Conservation (phyloP, 2,113 vertebrate species). For the Crocuta crocuta region DNA sequence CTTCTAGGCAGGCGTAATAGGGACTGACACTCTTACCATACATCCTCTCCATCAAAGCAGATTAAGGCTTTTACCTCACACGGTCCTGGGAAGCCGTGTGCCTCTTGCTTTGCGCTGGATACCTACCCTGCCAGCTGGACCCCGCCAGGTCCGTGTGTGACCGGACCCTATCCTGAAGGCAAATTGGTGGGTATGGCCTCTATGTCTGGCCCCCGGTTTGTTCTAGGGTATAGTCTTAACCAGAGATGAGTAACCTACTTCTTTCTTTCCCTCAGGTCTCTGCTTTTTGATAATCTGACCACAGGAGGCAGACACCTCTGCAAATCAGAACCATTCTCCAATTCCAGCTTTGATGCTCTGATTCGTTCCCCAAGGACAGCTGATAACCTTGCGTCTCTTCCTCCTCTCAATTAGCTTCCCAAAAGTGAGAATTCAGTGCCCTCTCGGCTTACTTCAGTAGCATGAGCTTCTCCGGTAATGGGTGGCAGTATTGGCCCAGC, state of each 20-base stretch:
- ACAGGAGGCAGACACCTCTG: slow-evolving; percentile 7
- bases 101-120: background rate
- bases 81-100: background rate
- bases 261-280: background rate
- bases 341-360: slow-evolving; percentile 24
- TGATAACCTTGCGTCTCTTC: background rate
- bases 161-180: background rate
- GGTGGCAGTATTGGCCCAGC: background rate
- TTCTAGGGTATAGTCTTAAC: background rate
- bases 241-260: background rate
- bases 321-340: background rate
- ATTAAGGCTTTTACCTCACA: background rate
- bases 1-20: background rate
- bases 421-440: slow-evolving; percentile 35
- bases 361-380: slow-evolving; percentile 55
- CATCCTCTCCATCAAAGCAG: background rate
- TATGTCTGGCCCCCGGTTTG: background rate
- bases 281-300: slow-evolving; percentile 36
- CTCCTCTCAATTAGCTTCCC: slow-evolving; percentile 11
- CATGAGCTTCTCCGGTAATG: background rate
- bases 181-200: background rate
- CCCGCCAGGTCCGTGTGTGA: background rate
- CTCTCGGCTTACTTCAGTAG: background rate
- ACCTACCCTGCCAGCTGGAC: background rate
- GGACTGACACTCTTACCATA: background rate